A percentile compares a stretch with the other conserved stretches of the same genome.
Conservation (phyloP, 2,888 invertebrate species). For the Limnephilus lunatus region DNA sequence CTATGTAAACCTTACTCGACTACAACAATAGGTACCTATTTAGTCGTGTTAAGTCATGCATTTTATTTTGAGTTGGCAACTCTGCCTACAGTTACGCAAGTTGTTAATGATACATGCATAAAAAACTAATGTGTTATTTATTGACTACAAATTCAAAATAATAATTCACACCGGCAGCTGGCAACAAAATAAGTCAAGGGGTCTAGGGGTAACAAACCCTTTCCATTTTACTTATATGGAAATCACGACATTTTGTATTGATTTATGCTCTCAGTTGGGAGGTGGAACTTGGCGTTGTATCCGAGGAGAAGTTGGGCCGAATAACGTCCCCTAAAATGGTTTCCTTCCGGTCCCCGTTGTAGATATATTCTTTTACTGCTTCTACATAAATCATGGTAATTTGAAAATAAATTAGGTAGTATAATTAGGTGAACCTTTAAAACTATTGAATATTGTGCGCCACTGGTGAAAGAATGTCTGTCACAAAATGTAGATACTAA, state of each 20-base stretch:
- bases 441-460: neutral
- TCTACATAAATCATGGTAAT: constrained; percentile 32
- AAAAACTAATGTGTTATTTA: neutral
- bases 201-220: constrained; percentile 21
- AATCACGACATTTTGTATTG: constrained; percentile 42
- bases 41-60: too few species aligned
- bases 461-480: neutral
- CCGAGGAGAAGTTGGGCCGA: neutral
- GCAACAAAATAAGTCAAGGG: constrained; percentile 20
- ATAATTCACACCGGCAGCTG: constrained; percentile 16
- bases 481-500: too few species aligned
- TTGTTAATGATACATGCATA: neutral
- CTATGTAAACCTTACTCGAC: too few species aligned
- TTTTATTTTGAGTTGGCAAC: neutral
- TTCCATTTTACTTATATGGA: constrained; percentile 32
- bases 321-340: neutral
- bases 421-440: neutral
- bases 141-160: neutral
- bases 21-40: too few species aligned
- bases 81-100: neutral
- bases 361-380: neutral
- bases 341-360: constrained; percentile 19
- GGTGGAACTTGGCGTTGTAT: neutral
- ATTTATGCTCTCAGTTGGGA: constrained; percentile 39
- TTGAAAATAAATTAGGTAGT: neutral